Percentiles rank a stretch among this genome's conserved stretches.
Conservation (phyloP, 2,797 vertebrate genomes). For the Phoxinus dragarum region DNA sequence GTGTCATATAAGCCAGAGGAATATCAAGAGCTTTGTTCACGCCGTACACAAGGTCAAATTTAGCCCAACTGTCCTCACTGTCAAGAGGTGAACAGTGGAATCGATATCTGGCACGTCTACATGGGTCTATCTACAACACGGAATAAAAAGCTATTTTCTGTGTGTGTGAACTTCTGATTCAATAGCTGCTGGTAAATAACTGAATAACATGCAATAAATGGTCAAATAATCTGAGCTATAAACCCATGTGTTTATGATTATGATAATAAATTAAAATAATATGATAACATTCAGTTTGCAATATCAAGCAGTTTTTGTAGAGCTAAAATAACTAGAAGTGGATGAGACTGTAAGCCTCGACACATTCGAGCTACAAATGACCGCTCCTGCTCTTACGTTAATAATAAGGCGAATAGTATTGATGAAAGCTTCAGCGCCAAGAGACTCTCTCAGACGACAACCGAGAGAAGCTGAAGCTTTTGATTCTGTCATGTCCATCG, state of each 20-base stretch:
- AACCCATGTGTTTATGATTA: too few relatives aligned
- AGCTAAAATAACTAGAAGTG: too few relatives aligned
- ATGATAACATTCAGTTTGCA: too few relatives aligned
- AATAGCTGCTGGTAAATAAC: too few relatives aligned
- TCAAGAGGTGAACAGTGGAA: background rate
- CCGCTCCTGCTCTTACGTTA: background rate
- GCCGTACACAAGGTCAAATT: background rate
- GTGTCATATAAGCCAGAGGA: background rate
- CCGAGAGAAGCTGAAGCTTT: background rate
- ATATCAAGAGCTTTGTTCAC: conserved; percentile 9
- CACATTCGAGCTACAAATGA: too few relatives aligned
- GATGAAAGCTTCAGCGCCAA: background rate
- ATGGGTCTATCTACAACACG: background rate
- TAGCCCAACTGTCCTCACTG: background rate
- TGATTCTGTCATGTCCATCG: background rate
- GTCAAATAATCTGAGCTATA: too few relatives aligned
- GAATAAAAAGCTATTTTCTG: background rate
- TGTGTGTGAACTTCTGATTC: too few relatives aligned
- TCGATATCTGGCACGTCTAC: background rate
- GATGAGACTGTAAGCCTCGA: too few relatives aligned
- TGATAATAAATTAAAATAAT: too few relatives aligned
- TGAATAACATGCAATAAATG: too few relatives aligned
- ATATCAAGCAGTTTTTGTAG: too few relatives aligned
- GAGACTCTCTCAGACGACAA: background rate
- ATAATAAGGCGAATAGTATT: background rate